Conservation (phyloP, 1,140 invertebrate genomes). For the Drosophila eugracilis region DNA sequence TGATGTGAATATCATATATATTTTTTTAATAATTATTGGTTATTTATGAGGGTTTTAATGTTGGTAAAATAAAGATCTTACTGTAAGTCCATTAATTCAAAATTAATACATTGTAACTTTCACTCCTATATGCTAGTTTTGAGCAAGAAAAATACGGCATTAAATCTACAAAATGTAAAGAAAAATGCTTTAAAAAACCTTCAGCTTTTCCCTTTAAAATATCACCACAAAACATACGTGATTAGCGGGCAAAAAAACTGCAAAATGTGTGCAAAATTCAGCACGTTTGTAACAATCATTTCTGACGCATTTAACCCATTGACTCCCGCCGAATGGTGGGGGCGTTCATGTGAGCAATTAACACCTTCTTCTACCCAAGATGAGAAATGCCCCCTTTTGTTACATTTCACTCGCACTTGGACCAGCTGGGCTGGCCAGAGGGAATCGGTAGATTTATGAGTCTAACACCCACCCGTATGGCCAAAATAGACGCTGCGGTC, state of each 20-base stretch:
- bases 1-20: constrained; percentile 2
- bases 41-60: constrained; percentile 9
- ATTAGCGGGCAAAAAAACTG: neutral
- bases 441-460: constrained; percentile 62
- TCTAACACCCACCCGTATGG: constrained; percentile 45
- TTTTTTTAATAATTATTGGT: neutral
- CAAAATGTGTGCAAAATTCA: constrained; percentile 1
- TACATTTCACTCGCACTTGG: constrained; percentile 52
- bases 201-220: neutral
- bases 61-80: neutral
- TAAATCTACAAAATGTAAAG: neutral
- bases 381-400: constrained; percentile 46
- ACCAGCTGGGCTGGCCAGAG: constrained; percentile 6
- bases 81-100: too few species aligned
- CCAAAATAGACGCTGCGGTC: constrained; percentile 62
- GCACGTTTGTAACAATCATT: constrained; percentile 20
- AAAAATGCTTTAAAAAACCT: neutral
- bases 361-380: constrained; percentile 29
- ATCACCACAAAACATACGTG: neutral
- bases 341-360: constrained; percentile 49
- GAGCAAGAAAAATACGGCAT: too few species aligned
- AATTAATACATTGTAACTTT: too few species aligned
- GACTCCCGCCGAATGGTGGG: constrained; percentile 10
- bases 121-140: too few species aligned
- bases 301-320: constrained; percentile 48